Evolutionary conservation across 2,888 invertebrate species (phyloP), one percentile per base, ranked within the genome.

Genomic region (Ametastegia equiseti): DNA sequence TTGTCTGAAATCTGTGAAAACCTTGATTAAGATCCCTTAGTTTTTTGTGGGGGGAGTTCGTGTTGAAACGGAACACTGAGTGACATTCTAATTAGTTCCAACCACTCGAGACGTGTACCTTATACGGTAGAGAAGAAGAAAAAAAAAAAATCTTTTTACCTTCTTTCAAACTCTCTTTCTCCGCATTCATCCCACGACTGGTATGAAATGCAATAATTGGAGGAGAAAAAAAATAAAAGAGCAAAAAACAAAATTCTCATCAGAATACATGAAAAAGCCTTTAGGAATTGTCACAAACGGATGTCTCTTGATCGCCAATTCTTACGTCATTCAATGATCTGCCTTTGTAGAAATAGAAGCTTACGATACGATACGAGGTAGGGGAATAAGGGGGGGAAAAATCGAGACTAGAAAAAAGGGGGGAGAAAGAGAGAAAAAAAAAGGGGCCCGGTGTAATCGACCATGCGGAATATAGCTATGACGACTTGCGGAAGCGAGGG

Each of bases 401-500:
- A 45, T 45, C 9, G 23, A 45, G 45, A n/a, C 7, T 3, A 47
- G 27, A 15, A 5, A n/a, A 0, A 13, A 23, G 30, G 47, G 13
- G 11, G 45, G 15, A 23, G 4, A 60, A 42, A 42, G n/a, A 9
- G 23, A 54, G n/a, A 77, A 11, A 15, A 83, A 82, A 87, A 87
- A 88, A 89, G 33, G 54, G 75, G 80, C 81, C 60, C 60, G 30
- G 60, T 80, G 27, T 7, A 75, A 84, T 86, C 75, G 82, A 86
- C 75, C 75, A 75, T 75, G 75, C 75, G 75, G 75, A 75, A 36
- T 50, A 78, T 60, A 54, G 78, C n/a, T n/a, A 78, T 78, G 78
- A 78, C 78, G 84, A 85, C 86, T 85, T 88, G 87, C 90, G 90
- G 90, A 90, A 89, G 88, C 87, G 86, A 86, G 88, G 90, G 91